A percentile compares a stretch with the other conserved stretches of the same genome.
Evolutionary conservation across 1,140 invertebrate species (phyloP).

Genomic region (Drosophila saltans): DNA sequence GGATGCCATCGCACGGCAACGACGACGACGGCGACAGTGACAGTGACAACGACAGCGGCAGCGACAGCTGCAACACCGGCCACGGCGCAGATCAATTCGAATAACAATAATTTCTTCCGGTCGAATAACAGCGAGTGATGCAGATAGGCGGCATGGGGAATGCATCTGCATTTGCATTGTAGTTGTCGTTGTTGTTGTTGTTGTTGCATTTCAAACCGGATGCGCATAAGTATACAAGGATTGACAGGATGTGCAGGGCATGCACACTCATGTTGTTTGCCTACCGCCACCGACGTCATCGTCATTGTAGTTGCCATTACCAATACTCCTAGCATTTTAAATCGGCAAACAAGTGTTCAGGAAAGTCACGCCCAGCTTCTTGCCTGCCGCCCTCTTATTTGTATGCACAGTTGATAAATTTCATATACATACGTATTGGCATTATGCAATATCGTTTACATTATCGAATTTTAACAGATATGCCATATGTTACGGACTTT

Average conservation of each 20-base stretch:
- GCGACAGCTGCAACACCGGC: slow-evolving; percentile 14
- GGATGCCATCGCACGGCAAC: slow-evolving; percentile 35
- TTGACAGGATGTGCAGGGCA: slow-evolving; percentile 78
- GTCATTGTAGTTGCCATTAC: not conserved
- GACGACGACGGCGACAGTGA: slow-evolving; percentile 13
- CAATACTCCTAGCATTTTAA: slow-evolving; percentile 18
- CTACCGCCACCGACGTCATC: slow-evolving; percentile 12
- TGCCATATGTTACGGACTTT: not conserved
- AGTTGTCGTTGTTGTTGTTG: slow-evolving; percentile 30
- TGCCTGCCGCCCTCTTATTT: slow-evolving; percentile 21
- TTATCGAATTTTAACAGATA: slow-evolving; percentile 24
- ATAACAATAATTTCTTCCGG: slow-evolving; percentile 82
- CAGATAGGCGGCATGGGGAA: slow-evolving; percentile 36
- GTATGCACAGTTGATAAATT: slow-evolving; percentile 48
- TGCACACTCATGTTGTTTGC: slow-evolving; percentile 64
- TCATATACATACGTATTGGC: slow-evolving; percentile 31
- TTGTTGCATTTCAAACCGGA: slow-evolving; percentile 64
- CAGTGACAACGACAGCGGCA: not conserved
- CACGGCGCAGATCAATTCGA: slow-evolving; percentile 75
- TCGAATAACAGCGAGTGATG: slow-evolving; percentile 49
- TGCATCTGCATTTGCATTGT: slow-evolving; percentile 53
- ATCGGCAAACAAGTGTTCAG: slow-evolving; percentile 29
- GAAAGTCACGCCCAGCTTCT: slow-evolving; percentile 10
- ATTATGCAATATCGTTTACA: slow-evolving; percentile 30
- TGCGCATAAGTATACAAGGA: slow-evolving; percentile 76